These are phyloP conservation scores for Macrobrachium nipponense DNA, from an alignment of 1,140 invertebrate genomes.

Conservation along the genomic window DNA sequence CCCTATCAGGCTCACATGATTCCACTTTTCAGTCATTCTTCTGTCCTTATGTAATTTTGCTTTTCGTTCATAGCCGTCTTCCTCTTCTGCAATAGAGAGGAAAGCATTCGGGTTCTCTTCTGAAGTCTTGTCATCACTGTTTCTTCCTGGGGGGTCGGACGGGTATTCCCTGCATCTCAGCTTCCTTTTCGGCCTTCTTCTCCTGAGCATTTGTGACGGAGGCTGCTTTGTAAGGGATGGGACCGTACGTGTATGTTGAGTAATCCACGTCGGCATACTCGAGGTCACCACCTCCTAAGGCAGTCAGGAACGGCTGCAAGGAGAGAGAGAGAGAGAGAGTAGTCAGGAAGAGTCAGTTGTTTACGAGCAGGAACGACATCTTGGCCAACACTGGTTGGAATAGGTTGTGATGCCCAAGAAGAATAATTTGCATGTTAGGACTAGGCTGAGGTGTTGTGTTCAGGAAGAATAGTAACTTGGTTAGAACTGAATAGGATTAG, in stretches of 20 bases:
- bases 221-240: slow-evolving; percentile 90
- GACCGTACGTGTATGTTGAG: slow-evolving; percentile 80
- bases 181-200: slow-evolving; percentile 64
- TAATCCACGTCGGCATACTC: slow-evolving; percentile 91
- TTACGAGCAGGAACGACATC: background rate
- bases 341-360: background rate
- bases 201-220: slow-evolving; percentile 73
- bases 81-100: background rate
- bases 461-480: no score
- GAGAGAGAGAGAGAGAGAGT: slow-evolving; percentile 66
- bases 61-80: background rate
- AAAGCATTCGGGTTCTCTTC: no score
- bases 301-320: slow-evolving; percentile 77
- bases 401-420: no score
- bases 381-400: background rate
- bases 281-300: slow-evolving; percentile 76
- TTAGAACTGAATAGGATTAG: no score
- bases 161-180: slow-evolving; percentile 64
- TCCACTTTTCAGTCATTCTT: background rate
- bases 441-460: no score
- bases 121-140: slow-evolving; percentile 32
- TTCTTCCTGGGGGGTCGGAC: slow-evolving; percentile 65
- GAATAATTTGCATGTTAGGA: no score
- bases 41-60: slow-evolving; percentile 1
- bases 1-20: no score